phyloP scores from a whole-genome alignment of 2,113 vertebrate species.

The Diadophis punctatus region DNA sequence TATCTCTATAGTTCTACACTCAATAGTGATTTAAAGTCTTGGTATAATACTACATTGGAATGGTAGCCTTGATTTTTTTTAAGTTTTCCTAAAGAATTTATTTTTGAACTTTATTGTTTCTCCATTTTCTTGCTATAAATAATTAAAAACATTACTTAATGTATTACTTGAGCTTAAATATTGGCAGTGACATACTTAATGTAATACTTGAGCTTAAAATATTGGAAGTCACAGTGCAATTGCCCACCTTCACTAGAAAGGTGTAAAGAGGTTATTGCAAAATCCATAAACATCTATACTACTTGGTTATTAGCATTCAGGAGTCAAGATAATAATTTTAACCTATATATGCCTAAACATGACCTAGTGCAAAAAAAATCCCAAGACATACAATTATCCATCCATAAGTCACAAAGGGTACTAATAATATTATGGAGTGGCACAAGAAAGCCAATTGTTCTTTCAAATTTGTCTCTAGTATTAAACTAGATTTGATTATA shows the following conservation, averaged over 20 bases:
- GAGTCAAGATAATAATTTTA: not conserved
- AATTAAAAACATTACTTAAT: not conserved
- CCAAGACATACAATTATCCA: not conserved
- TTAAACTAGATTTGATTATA: not conserved
- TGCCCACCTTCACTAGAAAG: not conserved
- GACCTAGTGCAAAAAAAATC: not conserved
- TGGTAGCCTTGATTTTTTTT: not conserved
- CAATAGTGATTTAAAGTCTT: not conserved
- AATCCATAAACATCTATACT: not conserved
- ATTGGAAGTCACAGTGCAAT: not conserved
- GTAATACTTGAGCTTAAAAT: not conserved
- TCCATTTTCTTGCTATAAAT: not conserved
- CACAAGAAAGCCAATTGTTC: not conserved
- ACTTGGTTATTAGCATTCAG: not conserved
- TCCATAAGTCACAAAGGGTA: not conserved
- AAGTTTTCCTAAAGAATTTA: not conserved
- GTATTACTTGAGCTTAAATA: not conserved
- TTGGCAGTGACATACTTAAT: not conserved
- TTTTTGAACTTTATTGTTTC: not conserved
- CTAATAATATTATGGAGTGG: not conserved
- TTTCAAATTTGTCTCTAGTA: not conserved
- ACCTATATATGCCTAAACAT: not conserved
- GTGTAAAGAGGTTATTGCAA: not conserved
- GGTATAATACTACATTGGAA: not conserved
- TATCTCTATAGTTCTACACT: not conserved